These are phyloP conservation scores for Colistium nudipinnis DNA, from an alignment of 2,113 vertebrate genomes.

Conservation along the genomic window DNA sequence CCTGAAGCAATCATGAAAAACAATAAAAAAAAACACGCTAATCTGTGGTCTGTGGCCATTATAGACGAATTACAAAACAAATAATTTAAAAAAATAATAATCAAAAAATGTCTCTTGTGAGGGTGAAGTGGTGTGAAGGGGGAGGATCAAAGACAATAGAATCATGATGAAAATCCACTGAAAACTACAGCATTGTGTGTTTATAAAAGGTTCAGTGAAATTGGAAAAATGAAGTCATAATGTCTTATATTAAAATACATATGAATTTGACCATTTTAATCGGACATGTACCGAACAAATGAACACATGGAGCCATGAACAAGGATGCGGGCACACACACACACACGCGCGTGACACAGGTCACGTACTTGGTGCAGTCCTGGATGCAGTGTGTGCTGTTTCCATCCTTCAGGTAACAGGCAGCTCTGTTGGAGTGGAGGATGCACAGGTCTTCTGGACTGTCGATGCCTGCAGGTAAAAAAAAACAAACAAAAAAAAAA, in stretches of 20 bases:
- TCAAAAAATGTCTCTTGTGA: no score
- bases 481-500: constrained; percentile 41
- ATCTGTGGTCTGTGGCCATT: not conserved
- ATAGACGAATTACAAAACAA: constrained; percentile 3
- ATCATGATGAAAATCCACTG: not conserved
- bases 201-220: no score
- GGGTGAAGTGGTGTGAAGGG: not conserved
- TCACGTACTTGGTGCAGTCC: constrained; percentile 91
- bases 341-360: not conserved
- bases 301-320: not conserved
- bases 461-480: constrained; percentile 82
- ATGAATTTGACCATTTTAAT: no score
- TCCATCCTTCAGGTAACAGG: constrained; percentile 94
- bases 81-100: no score
- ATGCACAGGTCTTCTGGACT: constrained; percentile 88
- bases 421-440: constrained; percentile 95
- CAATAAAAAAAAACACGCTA: no score
- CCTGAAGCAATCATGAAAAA: not conserved
- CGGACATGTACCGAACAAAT: not conserved
- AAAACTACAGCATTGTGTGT: not conserved
- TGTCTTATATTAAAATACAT: no score
- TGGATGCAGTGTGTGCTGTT: constrained; percentile 91
- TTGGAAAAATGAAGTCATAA: no score
- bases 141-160: not conserved
- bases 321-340: not conserved